Evolutionary conservation across 2,113 vertebrate genomes (phyloP).

Genomic region (Anarhynchus alexandrinus): DNA sequence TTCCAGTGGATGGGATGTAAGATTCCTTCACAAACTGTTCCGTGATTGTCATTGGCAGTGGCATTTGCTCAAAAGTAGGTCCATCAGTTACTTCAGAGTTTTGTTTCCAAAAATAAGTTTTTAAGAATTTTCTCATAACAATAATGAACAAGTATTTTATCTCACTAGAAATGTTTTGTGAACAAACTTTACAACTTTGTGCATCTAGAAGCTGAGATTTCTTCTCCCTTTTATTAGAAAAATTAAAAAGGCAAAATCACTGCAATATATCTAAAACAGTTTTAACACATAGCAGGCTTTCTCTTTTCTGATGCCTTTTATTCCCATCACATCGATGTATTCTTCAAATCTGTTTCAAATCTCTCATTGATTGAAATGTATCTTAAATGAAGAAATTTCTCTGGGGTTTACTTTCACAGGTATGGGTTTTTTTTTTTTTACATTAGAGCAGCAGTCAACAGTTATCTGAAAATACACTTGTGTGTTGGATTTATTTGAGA

Average conservation of each 20-base stretch:
- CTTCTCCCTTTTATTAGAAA: not conserved
- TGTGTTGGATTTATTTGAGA: not conserved
- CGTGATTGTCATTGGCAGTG: not conserved
- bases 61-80: not conserved
- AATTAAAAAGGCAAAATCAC: not conserved
- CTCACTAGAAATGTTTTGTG: not conserved
- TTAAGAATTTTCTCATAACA: not conserved
- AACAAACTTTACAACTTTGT: not conserved
- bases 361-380: not conserved
- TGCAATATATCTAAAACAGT: not conserved
- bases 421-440: not conserved
- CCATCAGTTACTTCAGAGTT: not conserved
- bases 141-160: not conserved
- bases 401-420: not conserved
- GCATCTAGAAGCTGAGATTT: not conserved
- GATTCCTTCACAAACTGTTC: not conserved
- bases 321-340: not conserved
- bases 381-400: not conserved
- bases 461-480: not conserved
- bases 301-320: not conserved
- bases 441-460: not conserved
- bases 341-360: not conserved
- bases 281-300: not conserved
- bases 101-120: not conserved
- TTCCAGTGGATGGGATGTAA: not conserved